phyloP scores from a whole-genome alignment of 2,113 vertebrate species.

The Aepyceros melampus region DNA sequence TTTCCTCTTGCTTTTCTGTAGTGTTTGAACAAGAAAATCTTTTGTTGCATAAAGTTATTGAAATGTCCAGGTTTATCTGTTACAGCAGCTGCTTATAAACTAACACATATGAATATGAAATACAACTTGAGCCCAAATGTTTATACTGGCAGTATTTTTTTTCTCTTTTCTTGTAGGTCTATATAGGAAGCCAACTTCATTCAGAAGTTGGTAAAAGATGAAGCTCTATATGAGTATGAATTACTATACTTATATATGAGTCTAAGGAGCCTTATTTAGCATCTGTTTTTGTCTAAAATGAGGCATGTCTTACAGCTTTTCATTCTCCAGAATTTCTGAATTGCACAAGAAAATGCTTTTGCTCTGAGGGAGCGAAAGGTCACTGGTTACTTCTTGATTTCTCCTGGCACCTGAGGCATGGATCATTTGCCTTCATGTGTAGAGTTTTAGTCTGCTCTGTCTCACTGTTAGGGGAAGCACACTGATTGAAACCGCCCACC shows the following conservation, averaged over 20 bases:
- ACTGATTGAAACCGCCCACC: too few species aligned
- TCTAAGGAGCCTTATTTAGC: background rate
- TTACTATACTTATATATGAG: too few species aligned
- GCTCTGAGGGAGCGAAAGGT: background rate
- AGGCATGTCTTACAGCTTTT: background rate
- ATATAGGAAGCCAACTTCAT: background rate
- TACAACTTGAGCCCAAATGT: background rate
- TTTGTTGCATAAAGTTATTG: background rate
- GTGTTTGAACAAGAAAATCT: background rate
- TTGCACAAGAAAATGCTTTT: background rate
- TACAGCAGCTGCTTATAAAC: background rate
- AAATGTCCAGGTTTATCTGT: background rate
- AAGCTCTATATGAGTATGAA: background rate
- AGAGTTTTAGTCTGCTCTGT: background rate
- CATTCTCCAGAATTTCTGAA: background rate
- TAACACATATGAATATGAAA: background rate
- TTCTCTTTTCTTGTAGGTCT: background rate
- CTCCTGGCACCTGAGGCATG: background rate
- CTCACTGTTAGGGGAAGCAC: background rate
- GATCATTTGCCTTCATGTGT: background rate
- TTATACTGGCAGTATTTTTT: background rate
- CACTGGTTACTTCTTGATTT: background rate
- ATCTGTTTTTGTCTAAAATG: background rate
- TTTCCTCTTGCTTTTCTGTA: background rate
- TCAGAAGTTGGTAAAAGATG: background rate